Evolutionary conservation across 2,888 invertebrate species (phyloP).

Genomic region (Lycocerus yunnanus): DNA sequence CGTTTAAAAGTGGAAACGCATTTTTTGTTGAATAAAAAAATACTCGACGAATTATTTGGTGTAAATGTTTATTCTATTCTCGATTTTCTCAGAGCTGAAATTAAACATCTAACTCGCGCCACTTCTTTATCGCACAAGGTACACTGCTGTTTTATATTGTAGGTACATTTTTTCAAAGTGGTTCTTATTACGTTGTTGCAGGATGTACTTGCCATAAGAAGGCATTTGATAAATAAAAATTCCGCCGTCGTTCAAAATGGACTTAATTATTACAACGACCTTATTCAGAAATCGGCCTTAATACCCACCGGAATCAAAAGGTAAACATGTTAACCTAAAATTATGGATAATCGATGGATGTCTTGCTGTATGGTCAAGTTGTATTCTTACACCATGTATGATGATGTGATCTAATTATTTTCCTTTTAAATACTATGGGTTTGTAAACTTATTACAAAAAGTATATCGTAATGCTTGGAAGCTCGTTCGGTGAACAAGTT

Average conservation of each 20-base stretch:
- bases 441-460: too few relatives aligned
- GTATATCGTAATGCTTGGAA: too few relatives aligned
- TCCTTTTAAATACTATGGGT: neutral
- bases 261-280: conserved; percentile 47
- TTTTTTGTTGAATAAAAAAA: conserved; percentile 53
- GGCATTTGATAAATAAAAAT: conserved; percentile 59
- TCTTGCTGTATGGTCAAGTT: neutral
- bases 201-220: conserved; percentile 55
- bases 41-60: conserved; percentile 56
- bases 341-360: neutral
- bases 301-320: conserved; percentile 59
- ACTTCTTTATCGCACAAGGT: conserved; percentile 60
- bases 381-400: conserved; percentile 1
- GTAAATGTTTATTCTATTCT: conserved; percentile 61
- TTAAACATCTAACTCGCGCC: conserved; percentile 57
- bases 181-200: conserved; percentile 38
- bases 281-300: conserved; percentile 49
- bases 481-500: neutral
- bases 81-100: conserved; percentile 64
- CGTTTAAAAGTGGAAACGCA: conserved; percentile 39
- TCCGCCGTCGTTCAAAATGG: conserved; percentile 56
- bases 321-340: conserved; percentile 47
- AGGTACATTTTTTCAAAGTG: neutral
- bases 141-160: conserved; percentile 7
- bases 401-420: neutral